These are phyloP conservation scores for Ptychoptera albimana DNA, from an alignment of 2,888 invertebrate species.

Conservation along the genomic window DNA sequence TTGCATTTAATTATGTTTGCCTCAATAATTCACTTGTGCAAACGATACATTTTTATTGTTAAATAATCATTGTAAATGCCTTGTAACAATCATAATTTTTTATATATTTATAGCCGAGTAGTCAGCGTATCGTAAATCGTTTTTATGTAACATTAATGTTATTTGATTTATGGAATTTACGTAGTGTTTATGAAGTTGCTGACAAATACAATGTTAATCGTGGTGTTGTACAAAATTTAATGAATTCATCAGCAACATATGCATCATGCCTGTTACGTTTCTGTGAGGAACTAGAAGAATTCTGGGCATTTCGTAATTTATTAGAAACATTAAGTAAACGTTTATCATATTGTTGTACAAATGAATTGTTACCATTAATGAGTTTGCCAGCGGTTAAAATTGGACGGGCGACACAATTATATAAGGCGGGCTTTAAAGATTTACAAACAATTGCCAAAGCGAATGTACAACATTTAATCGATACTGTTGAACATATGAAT, in stretches of 20 bases:
- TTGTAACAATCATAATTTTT: slow-evolving; percentile 5
- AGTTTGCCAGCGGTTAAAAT: slow-evolving; percentile 79
- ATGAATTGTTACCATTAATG: slow-evolving; percentile 67
- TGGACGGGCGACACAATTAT: slow-evolving; percentile 71
- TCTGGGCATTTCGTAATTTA: slow-evolving; percentile 70
- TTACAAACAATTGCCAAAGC: slow-evolving; percentile 63
- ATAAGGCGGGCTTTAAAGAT: slow-evolving; percentile 64
- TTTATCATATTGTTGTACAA: slow-evolving; percentile 65
- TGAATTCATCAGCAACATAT: slow-evolving; percentile 53
- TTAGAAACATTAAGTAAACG: slow-evolving; percentile 55
- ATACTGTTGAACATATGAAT: slow-evolving; percentile 52
- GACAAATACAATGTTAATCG: slow-evolving; percentile 55
- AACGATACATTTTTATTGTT: background rate
- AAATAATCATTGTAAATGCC: slow-evolving; percentile 3
- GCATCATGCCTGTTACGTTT: slow-evolving; percentile 63
- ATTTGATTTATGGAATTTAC: slow-evolving; percentile 56
- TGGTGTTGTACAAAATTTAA: slow-evolving; percentile 63
- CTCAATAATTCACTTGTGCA: background rate
- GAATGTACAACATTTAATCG: slow-evolving; percentile 41
- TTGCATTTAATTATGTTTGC: slow-evolving; percentile 3
- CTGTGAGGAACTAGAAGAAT: slow-evolving; percentile 59
- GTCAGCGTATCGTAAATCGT: slow-evolving; percentile 47
- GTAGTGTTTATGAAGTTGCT: slow-evolving; percentile 49
- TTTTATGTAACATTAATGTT: slow-evolving; percentile 80
- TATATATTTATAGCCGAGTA: slow-evolving; percentile 34